These are phyloP conservation scores for Drosophila micromelanica DNA, from an alignment of 1,140 invertebrate species.

Conservation along the genomic window DNA sequence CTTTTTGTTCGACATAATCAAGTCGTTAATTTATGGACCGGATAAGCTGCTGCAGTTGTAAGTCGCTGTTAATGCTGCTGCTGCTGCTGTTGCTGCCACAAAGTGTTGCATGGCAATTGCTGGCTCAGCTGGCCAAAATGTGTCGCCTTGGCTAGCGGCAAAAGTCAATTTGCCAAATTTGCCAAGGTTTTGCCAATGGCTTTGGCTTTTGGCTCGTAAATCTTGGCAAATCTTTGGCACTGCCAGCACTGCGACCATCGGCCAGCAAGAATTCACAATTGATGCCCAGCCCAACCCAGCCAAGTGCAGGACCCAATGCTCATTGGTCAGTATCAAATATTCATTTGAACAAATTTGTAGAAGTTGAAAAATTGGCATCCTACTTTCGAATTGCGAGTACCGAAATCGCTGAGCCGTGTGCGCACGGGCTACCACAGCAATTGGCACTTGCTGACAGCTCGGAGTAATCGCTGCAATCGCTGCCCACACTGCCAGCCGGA, in stretches of 20 bases:
- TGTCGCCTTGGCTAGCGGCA: conserved; percentile 50
- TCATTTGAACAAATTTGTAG: conserved; percentile 68
- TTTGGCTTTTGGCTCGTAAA: conserved; percentile 45
- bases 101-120: conserved; percentile 19
- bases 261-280: conserved; percentile 20
- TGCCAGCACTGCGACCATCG: conserved; percentile 11
- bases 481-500: conserved; percentile 1
- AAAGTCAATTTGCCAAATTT: conserved; percentile 79
- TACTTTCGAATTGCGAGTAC: conserved; percentile 33
- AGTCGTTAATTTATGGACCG: conserved; percentile 45
- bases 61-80: not conserved
- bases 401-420: conserved; percentile 3
- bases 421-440: conserved; percentile 31
- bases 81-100: conserved; percentile 3
- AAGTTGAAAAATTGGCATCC: conserved; percentile 58
- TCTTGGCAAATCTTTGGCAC: conserved; percentile 47
- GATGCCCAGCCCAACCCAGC: conserved; percentile 35
- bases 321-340: conserved; percentile 53
- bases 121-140: conserved; percentile 14
- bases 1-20: conserved; percentile 28
- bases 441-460: conserved; percentile 55
- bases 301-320: not conserved
- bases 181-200: conserved; percentile 58
- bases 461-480: conserved; percentile 36
- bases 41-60: conserved; percentile 35